phyloP scores from a whole-genome alignment of 2,113 vertebrate species.

The Xenopus borealis region DNA sequence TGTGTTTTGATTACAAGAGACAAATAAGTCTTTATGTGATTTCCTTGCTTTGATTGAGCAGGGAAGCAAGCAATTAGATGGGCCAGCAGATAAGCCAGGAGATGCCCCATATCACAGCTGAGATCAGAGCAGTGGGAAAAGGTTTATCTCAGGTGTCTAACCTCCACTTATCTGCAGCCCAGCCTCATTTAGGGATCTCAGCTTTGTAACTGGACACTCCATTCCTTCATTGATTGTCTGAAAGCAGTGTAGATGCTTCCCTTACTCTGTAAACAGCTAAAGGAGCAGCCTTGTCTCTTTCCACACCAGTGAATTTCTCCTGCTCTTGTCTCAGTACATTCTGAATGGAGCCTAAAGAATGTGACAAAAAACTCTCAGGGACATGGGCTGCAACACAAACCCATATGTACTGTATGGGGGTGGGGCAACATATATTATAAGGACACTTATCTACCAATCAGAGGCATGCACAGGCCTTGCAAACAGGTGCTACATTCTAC shows the following conservation, averaged over 20 bases:
- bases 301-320: background rate
- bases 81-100: conserved; percentile 38
- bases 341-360: background rate
- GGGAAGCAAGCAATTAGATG: conserved; percentile 51
- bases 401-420: background rate
- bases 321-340: conserved; percentile 4
- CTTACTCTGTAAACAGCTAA: conserved; percentile 50
- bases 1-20: too few species aligned
- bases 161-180: conserved; percentile 54
- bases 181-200: conserved; percentile 54
- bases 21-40: conserved; percentile 40
- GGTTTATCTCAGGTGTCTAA: conserved; percentile 56
- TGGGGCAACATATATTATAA: conserved; percentile 16
- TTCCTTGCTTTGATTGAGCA: conserved; percentile 44
- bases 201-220: conserved; percentile 45
- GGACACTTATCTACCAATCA: background rate
- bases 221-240: conserved; percentile 49
- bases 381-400: conserved; percentile 1
- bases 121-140: conserved; percentile 34
- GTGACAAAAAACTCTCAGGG: conserved; percentile 10
- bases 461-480: conserved; percentile 10
- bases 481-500: conserved; percentile 32
- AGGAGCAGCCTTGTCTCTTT: conserved; percentile 45
- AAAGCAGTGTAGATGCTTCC: conserved; percentile 39
- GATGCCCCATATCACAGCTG: conserved; percentile 43